Evolutionary conservation across 2,797 vertebrate species (phyloP).

Genomic region (Cichlasoma orientale): DNA sequence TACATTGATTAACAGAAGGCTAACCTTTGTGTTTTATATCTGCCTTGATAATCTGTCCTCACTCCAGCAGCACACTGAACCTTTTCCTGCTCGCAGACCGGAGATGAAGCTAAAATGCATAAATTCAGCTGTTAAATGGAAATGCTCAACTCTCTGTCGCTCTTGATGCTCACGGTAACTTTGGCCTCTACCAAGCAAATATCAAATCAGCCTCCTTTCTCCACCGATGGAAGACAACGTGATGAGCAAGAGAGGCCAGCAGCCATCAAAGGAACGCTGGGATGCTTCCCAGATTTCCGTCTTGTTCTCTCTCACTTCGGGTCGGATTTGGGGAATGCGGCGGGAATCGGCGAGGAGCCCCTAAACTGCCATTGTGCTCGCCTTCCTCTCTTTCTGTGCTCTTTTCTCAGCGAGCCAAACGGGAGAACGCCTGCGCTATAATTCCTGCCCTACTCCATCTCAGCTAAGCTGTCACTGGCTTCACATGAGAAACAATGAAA

Average conservation of each 20-base stretch:
- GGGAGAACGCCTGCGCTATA: conserved; percentile 77
- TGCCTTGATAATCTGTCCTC: background rate
- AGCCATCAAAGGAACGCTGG: conserved; percentile 72
- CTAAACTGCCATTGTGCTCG: conserved; percentile 71
- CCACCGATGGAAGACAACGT: conserved; percentile 29
- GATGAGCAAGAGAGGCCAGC: conserved; percentile 59
- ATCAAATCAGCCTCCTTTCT: conserved; percentile 22
- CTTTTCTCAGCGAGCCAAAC: conserved; percentile 79
- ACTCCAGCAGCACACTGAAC: background rate
- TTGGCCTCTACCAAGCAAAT: conserved; percentile 23
- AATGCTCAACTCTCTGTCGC: background rate
- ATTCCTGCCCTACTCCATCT: conserved; percentile 79
- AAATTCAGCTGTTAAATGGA: background rate
- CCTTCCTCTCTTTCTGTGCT: conserved; percentile 63
- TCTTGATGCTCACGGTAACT: conserved; percentile 17
- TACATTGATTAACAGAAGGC: background rate
- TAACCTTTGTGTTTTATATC: background rate
- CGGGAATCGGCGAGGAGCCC: conserved; percentile 69
- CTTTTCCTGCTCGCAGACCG: background rate
- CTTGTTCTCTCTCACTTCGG: conserved; percentile 53
- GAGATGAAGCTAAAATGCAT: conserved; percentile 3
- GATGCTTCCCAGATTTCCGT: conserved; percentile 69
- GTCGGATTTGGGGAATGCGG: conserved; percentile 67
- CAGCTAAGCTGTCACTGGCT: conserved; percentile 85
- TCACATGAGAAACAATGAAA: conserved; percentile 88